Evolutionary conservation across 2,888 invertebrate species (phyloP).

Genomic region (Crioceris asparagi): DNA sequence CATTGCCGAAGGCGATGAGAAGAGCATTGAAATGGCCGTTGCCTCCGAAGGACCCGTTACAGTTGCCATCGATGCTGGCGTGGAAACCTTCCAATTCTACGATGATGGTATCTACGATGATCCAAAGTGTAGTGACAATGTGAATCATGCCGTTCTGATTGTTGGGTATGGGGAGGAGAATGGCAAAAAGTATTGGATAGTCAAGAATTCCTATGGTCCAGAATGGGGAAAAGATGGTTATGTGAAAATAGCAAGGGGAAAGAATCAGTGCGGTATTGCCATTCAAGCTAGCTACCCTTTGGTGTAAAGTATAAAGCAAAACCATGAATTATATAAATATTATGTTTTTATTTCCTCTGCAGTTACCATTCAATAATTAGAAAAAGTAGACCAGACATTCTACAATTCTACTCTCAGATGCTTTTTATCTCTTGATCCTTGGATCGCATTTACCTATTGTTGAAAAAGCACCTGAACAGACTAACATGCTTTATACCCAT

Average conservation of each 20-base stretch:
- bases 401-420: no score
- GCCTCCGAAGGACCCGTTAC: constrained; percentile 79
- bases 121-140: constrained; percentile 51
- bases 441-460: no score
- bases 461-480: no score
- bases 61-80: constrained; percentile 82
- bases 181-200: constrained; percentile 52
- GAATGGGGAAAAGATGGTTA: constrained; percentile 33
- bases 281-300: no score
- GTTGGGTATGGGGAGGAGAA: constrained; percentile 72
- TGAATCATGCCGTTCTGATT: constrained; percentile 77
- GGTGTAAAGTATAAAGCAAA: no score
- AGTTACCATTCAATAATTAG: no score
- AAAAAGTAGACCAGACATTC: no score
- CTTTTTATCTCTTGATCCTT: no score
- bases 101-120: constrained; percentile 72
- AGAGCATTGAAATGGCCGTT: constrained; percentile 63
- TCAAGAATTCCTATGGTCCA: constrained; percentile 57
- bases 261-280: no score
- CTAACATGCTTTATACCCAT: no score
- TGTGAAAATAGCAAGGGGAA: constrained; percentile 31
- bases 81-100: constrained; percentile 77
- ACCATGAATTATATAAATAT: no score
- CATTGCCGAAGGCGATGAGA: constrained; percentile 62
- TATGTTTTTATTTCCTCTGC: no score